Evolutionary conservation across 37 sponge, comb jelly and placozoan species (phyloP).

Genomic region (Halisarca cf. caerulea): DNA sequence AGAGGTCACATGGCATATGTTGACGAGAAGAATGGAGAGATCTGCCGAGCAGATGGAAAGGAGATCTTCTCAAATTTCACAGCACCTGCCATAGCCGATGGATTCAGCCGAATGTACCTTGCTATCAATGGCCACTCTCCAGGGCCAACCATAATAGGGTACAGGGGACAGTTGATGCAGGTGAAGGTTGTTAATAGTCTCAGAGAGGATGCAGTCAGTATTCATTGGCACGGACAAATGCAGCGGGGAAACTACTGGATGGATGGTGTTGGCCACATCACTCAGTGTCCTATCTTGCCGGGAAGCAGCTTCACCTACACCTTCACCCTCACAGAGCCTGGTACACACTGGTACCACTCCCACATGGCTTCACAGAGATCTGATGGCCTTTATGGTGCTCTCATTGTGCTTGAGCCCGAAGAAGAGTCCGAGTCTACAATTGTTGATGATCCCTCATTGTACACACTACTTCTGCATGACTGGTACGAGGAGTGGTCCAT

Average conservation of each 20-base stretch:
- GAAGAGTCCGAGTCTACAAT: background rate
- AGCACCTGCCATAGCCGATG: conserved; percentile 6
- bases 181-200: conserved; percentile 67
- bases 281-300: conserved; percentile 84
- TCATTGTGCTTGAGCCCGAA: conserved; percentile 50
- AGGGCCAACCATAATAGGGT: conserved; percentile 69
- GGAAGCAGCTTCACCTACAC: conserved; percentile 52
- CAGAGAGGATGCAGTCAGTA: conserved; percentile 25
- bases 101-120: conserved; percentile 10
- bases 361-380: conserved; percentile 67
- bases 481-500: conserved; percentile 38
- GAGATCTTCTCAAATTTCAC: background rate
- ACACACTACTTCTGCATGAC: conserved; percentile 63
- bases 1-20: conserved; percentile 2
- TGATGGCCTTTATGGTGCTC: conserved; percentile 67
- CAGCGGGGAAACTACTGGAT: conserved; percentile 74
- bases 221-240: conserved; percentile 90
- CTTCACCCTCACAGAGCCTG: conserved; percentile 53
- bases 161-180: conserved; percentile 41
- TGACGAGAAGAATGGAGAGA: background rate
- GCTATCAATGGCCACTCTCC: conserved; percentile 71
- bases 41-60: conserved; percentile 13
- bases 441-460: conserved; percentile 49
- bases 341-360: conserved; percentile 89
- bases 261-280: conserved; percentile 71